Base-by-base conservation (phyloP, 2,797 vertebrate species). In the Mus spretus region DNA sequence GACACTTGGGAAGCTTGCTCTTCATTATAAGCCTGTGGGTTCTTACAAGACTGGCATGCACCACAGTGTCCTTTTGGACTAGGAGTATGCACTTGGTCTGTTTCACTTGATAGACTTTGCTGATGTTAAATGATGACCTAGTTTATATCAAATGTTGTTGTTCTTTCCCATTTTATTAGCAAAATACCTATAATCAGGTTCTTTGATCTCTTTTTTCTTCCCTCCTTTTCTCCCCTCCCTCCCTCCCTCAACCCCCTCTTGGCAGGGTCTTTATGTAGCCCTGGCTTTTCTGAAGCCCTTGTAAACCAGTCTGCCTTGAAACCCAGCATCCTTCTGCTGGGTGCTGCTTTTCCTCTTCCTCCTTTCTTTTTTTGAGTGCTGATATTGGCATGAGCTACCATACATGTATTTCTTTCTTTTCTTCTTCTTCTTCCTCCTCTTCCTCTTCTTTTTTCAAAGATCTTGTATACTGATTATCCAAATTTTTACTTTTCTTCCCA, bases 31-130 rank as follows among this genome's bases (percentile, higher is more conserved):
- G 44, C 61, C 34, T 31, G 10, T 65, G 61, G 81, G 31, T 34
- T 19, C 61, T 89, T 57, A 63, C 67, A 84, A 40, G 91, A 91
- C 93, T 13, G 90, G 79, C 90, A 83, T 91, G 82, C 3, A 55
- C 20, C 61, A 91, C 47, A 75, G n/a, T 89, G 31, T 94, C 14
- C 77, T 90, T 95, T 96, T 40, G 95, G 87, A 11, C 11, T 89
- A 0, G 78, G 47, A 61, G 12, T 74, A 50, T 67, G 44, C 50
- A 55, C n/a, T 74, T 95, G 26, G 55, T 77, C 63, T 93, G 14
- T 95, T 92, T 92, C 75, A 93, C 8, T 59, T 89, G 50, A 61
- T 44, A 67, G 55, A 40, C n/a, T 93, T 92, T 31, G 92, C 50
- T 94, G 82, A 67, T 94, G 20, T 55, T 94, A 87, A 19, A 2